A percentile compares a stretch with the other conserved stretches of the same genome.
Conservation (phyloP, 2,113 vertebrate species). For the Dunckerocampus dactyliophorus region DNA sequence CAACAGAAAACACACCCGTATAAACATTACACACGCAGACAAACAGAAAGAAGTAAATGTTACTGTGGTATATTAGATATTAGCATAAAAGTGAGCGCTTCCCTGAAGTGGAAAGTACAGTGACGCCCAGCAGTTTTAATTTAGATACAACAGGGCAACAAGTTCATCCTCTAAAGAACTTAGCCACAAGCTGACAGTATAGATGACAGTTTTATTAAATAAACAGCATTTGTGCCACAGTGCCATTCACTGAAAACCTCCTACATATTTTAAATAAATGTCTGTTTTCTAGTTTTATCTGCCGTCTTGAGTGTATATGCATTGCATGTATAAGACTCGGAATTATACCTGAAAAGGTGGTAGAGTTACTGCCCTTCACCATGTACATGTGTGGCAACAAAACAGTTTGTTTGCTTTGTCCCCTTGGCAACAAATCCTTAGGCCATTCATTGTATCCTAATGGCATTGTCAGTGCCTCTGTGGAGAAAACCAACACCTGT, state of each 20-base stretch:
- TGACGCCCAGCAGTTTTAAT: slow-evolving; percentile 28
- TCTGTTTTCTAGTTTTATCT: background rate
- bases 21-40: slow-evolving; percentile 18
- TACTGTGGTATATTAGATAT: slow-evolving; percentile 9
- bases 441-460: slow-evolving; percentile 73
- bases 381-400: slow-evolving; percentile 74
- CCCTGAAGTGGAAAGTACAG: slow-evolving; percentile 12
- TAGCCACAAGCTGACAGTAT: slow-evolving; percentile 6
- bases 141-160: slow-evolving; percentile 39
- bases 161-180: slow-evolving; percentile 44
- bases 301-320: background rate
- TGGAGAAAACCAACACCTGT: slow-evolving; percentile 56
- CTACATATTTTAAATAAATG: slow-evolving; percentile 2
- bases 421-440: slow-evolving; percentile 79
- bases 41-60: slow-evolving; percentile 24
- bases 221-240: slow-evolving; percentile 11
- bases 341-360: slow-evolving; percentile 52
- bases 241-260: background rate
- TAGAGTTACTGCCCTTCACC: slow-evolving; percentile 47
- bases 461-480: slow-evolving; percentile 64
- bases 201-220: slow-evolving; percentile 2
- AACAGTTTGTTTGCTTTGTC: slow-evolving; percentile 79
- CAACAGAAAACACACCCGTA: slow-evolving; percentile 27
- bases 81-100: slow-evolving; percentile 26
- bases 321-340: slow-evolving; percentile 24